phyloP scores from a whole-genome alignment of 1,140 invertebrate species.

The Pseudomyrmex concolor region DNA sequence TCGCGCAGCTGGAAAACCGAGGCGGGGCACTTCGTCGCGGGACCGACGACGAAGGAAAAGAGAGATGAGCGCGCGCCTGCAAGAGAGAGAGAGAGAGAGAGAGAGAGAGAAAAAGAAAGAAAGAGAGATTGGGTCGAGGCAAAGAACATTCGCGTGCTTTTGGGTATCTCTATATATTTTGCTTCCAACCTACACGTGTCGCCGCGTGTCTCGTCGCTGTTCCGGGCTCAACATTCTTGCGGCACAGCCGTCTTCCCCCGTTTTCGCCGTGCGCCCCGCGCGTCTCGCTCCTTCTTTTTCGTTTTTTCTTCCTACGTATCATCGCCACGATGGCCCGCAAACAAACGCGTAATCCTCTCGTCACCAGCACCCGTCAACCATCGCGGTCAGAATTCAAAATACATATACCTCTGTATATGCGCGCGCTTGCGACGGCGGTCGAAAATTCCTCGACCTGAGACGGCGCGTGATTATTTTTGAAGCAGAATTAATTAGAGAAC shows the following conservation, averaged over 20 bases:
- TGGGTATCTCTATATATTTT: constrained; percentile 78
- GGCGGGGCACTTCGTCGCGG: constrained; percentile 68
- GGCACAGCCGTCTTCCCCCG: constrained; percentile 47
- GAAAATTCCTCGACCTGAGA: constrained; percentile 2
- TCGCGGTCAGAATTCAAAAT: constrained; percentile 63
- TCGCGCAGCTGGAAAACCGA: constrained; percentile 83
- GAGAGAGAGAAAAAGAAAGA: background rate
- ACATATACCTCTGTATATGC: constrained; percentile 35
- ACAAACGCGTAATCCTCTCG: constrained; percentile 81
- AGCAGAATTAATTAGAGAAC: constrained; percentile 17
- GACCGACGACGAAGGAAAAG: constrained; percentile 35
- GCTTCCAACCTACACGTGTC: constrained; percentile 83
- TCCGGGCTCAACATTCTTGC: constrained; percentile 78
- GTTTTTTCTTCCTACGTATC: constrained; percentile 53
- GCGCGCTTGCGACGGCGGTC: background rate
- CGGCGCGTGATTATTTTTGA: constrained; percentile 1
- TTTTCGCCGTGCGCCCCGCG: constrained; percentile 61
- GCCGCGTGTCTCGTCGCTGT: constrained; percentile 79
- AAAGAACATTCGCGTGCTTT: constrained; percentile 65
- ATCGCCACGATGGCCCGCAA: constrained; percentile 66
- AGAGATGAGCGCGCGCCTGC: constrained; percentile 27
- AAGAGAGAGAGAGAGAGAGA: background rate
- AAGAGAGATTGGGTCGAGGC: constrained; percentile 35
- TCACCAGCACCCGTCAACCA: constrained; percentile 67
- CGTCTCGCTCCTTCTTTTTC: constrained; percentile 43